These are phyloP conservation scores for Hyposmocoma kahamanoa DNA, from an alignment of 1,140 invertebrate genomes.

Conservation along the genomic window DNA sequence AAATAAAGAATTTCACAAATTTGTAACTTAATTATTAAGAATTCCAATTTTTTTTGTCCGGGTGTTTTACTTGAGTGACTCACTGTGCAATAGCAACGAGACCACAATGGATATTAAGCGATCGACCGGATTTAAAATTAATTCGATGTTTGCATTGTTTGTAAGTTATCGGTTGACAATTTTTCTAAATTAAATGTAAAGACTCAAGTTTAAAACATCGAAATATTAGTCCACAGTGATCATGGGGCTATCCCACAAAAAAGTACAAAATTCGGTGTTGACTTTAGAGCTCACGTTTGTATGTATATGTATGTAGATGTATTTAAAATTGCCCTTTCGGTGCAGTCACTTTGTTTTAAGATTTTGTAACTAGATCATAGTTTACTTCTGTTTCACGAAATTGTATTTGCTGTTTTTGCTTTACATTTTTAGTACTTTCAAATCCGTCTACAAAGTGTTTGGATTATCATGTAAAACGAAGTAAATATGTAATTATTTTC, in stretches of 20 bases:
- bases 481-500: constrained; percentile 68
- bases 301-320: constrained; percentile 66
- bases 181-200: constrained; percentile 65
- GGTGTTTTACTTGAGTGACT: constrained; percentile 64
- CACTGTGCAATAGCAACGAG: constrained; percentile 58
- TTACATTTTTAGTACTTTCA: constrained; percentile 62
- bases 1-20: constrained; percentile 8
- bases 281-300: constrained; percentile 63
- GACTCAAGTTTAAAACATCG: constrained; percentile 67
- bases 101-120: constrained; percentile 68
- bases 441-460: constrained; percentile 68
- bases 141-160: constrained; percentile 41
- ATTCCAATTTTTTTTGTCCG: constrained; percentile 39
- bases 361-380: constrained; percentile 57
- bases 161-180: constrained; percentile 67
- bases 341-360: constrained; percentile 53
- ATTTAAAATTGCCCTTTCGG: constrained; percentile 60
- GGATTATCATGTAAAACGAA: constrained; percentile 57
- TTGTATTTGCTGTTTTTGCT: constrained; percentile 57
- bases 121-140: constrained; percentile 39
- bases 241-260: constrained; percentile 56
- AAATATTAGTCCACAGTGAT: constrained; percentile 70
- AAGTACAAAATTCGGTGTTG: constrained; percentile 73
- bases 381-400: constrained; percentile 59
- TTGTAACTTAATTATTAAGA: constrained; percentile 14